Evolutionary conservation across 2,113 vertebrate species (phyloP), one percentile per base, ranked within the genome.

Genomic region (Lipophrys pholis): DNA sequence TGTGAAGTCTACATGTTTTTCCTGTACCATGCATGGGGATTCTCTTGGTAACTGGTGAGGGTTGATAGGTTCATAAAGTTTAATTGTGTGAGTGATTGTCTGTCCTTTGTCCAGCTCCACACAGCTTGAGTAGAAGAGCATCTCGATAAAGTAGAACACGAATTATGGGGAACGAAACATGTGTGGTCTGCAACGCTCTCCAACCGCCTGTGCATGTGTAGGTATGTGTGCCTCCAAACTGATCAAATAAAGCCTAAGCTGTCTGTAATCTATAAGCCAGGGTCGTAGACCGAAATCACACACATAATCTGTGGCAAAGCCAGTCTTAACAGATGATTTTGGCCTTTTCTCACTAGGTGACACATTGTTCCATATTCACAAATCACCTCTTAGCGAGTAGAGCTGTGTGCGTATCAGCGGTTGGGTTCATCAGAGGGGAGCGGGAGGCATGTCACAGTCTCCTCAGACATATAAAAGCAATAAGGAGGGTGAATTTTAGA

Each of bases 211-310:
- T 41, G 16, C 43, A 4, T 5, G 3, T 35, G 12, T 61, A 38
- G 14, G 30, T 60, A 69, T 5, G 17, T 78, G 63, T 80, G 77
- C 64, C 59, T 77, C 71, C 70, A 58, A 86, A 87, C 83, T 82
- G 85, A 87, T 92, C 79, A 83, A 84, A 83, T 83, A 82, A 89
- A 89, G 76, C 92, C 81, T 90, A 92, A 89, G 72, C 87, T 81
- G 91, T 90, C 87, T 59, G 86, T 89, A 91, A 93, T 92, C 93
- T 92, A 92, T 91, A 91, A 91, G 55, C 73, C 88, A 78, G 74
- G 80, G 85, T 87, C 66, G 73, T 52, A 68, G 53, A 73, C 63
- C 83, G 21, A 84, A 90, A 82, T 79, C 72, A 83, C 75, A 78
- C 69, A 67, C 71, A 61, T 93, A 92, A 94, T 91, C 92, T 88